Base-by-base conservation (phyloP, 1,140 invertebrate genomes). In the Teleogryllus occipitalis region DNA sequence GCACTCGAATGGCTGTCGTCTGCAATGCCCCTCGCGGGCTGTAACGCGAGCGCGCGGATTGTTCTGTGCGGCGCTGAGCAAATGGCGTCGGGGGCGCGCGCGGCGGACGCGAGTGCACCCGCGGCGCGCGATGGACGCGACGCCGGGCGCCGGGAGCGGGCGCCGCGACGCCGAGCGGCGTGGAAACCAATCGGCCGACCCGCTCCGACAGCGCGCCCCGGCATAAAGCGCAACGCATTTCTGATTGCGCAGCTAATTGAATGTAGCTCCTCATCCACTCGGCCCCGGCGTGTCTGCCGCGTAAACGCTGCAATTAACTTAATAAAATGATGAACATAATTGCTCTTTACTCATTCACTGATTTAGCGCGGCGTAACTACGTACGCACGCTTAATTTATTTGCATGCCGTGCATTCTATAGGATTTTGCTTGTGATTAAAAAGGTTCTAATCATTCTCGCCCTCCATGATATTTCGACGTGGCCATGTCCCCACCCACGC, bases 321-420 rank as follows among this genome's bases (percentile, higher is more conserved):
- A 65, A 65, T 65, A 65, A 65, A 65, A 65, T 65, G 54, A 65
- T 65, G 54, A 65, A 65, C 54, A 65, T 65, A 65, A 65, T 65
- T 65, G 54, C 54, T 65, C 54, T 65, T 65, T 65, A 65, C 54
- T 65, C 54, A 18, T 18, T 10, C 54, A 65, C 10, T 65, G 54
- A 65, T 65, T 65, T 65, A 65, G 54, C 54, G 54, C 54, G 54
- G 54, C 54, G 54, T 65, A 65, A 65, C 54, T 65, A 65, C 54
- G 10, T 65, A 65, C 54, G 18, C 54, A 14, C 54, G 54, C 54
- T 65, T 65, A 65, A 65, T 65, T 65, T 65, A 65, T 65, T 65
- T 65, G 18, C 54, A 18, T 65, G 54, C 10, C 54, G 18, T 18
- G 54, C 54, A 65, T 65, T 65, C 54, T 65, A 65, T 65, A 65